These are phyloP conservation scores for Eucera pruinosa DNA, from an alignment of 2,888 invertebrate genomes.

Conservation along the genomic window DNA sequence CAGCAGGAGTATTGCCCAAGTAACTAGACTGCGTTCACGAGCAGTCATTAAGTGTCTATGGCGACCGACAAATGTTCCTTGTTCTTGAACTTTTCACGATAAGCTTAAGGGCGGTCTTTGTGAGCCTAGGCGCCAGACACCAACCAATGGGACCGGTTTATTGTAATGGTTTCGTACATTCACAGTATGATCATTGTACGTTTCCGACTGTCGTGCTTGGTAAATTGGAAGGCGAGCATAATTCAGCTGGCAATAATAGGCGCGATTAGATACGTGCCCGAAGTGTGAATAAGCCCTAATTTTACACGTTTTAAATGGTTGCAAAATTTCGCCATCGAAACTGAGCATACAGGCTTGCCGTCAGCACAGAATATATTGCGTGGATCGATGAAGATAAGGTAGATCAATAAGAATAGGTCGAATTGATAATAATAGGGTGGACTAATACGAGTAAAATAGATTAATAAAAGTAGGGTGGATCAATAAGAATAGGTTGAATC, in stretches of 20 bases:
- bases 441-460: too few relatives aligned
- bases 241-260: constrained; percentile 28
- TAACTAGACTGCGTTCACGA: background rate
- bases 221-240: constrained; percentile 14
- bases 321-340: background rate
- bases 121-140: constrained; percentile 60
- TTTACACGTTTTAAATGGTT: background rate
- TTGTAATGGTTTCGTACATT: constrained; percentile 50
- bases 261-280: constrained; percentile 25
- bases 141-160: constrained; percentile 48
- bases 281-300: constrained; percentile 44
- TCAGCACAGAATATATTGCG: background rate
- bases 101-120: constrained; percentile 56
- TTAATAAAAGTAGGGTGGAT: too few relatives aligned
- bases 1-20: background rate
- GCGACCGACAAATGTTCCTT: constrained; percentile 50
- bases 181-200: constrained; percentile 63
- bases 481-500: too few relatives aligned
- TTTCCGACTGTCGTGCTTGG: constrained; percentile 17
- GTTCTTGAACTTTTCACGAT: constrained; percentile 54
- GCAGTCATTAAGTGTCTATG: background rate
- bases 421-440: background rate
- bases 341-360: too few relatives aligned
- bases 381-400: too few relatives aligned
- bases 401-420: too few relatives aligned